These are phyloP conservation scores for Chrysogorgia sp. DNA, from an alignment of 92 coral and sea anemone species.

Conservation along the genomic window DNA sequence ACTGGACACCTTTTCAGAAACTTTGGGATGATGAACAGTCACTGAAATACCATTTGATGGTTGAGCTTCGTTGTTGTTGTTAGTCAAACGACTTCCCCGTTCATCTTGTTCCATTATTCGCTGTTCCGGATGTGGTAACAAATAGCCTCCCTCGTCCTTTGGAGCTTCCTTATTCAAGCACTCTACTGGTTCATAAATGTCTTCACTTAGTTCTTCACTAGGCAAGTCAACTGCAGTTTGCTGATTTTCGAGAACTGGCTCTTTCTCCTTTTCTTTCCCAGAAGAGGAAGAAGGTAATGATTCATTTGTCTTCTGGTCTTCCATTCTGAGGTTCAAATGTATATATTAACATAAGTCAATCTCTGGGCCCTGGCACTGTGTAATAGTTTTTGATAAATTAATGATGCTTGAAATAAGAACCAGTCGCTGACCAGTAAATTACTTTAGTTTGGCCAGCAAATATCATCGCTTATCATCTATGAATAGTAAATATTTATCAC, in stretches of 20 bases:
- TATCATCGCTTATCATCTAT: too few species aligned
- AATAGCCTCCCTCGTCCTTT: background rate
- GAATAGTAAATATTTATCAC: too few species aligned
- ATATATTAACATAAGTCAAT: background rate
- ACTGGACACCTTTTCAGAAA: background rate
- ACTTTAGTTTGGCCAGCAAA: too few species aligned
- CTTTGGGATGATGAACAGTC: background rate
- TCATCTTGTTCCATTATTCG: too few species aligned
- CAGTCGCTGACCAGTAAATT: too few species aligned
- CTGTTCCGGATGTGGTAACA: background rate
- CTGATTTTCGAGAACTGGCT: background rate
- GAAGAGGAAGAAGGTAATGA: background rate
- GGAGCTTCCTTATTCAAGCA: background rate
- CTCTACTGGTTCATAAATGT: background rate
- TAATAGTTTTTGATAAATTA: too few species aligned
- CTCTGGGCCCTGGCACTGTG: too few species aligned
- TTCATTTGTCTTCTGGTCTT: background rate
- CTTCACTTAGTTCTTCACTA: background rate
- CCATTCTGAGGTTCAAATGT: background rate
- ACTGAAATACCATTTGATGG: background rate
- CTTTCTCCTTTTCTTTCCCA: background rate
- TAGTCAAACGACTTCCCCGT: background rate
- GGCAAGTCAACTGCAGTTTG: background rate
- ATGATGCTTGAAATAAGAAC: too few species aligned
- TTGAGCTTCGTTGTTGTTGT: background rate